Percentiles rank a stretch among this genome's conserved stretches.
Evolutionary conservation across 1,140 invertebrate species (phyloP).

Genomic region (Drosophila subpulchrella): DNA sequence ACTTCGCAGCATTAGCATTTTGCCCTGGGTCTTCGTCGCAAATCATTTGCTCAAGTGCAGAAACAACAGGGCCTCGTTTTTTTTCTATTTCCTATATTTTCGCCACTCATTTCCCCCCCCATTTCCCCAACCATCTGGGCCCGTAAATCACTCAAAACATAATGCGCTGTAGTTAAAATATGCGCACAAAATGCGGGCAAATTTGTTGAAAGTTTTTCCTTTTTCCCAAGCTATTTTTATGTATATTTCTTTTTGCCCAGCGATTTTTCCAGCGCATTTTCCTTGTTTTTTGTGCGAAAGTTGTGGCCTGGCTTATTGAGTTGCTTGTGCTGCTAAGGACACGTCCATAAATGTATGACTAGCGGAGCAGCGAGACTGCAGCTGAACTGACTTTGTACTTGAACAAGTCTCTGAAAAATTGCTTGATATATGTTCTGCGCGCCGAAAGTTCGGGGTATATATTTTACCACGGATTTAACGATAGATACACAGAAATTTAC

Average conservation of each 20-base stretch:
- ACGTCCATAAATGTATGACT: constrained; percentile 62
- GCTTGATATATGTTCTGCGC: constrained; percentile 32
- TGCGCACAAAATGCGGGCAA: constrained; percentile 64
- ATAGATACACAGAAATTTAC: constrained; percentile 35
- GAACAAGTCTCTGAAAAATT: constrained; percentile 54
- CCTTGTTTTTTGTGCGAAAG: constrained; percentile 18
- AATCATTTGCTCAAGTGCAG: constrained; percentile 61
- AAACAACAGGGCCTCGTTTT: constrained; percentile 16
- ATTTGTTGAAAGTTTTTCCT: constrained; percentile 62
- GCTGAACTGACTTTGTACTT: constrained; percentile 49
- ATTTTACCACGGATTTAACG: constrained; percentile 22
- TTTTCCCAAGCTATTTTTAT: constrained; percentile 33
- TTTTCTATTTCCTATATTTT: constrained; percentile 28
- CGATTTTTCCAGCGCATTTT: constrained; percentile 5
- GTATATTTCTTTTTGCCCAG: constrained; percentile 13
- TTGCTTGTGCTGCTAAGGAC: constrained; percentile 52
- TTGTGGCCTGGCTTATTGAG: constrained; percentile 66
- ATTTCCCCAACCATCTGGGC: background rate
- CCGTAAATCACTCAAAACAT: constrained; percentile 79
- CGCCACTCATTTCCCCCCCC: constrained; percentile 13
- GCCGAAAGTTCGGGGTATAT: constrained; percentile 14
- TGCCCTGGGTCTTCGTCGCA: constrained; percentile 42
- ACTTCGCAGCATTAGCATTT: constrained; percentile 69
- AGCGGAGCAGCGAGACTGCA: constrained; percentile 19
- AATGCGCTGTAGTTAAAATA: constrained; percentile 77